Conservation (phyloP, 2,113 vertebrate genomes). For the Tonatia bakeri region DNA sequence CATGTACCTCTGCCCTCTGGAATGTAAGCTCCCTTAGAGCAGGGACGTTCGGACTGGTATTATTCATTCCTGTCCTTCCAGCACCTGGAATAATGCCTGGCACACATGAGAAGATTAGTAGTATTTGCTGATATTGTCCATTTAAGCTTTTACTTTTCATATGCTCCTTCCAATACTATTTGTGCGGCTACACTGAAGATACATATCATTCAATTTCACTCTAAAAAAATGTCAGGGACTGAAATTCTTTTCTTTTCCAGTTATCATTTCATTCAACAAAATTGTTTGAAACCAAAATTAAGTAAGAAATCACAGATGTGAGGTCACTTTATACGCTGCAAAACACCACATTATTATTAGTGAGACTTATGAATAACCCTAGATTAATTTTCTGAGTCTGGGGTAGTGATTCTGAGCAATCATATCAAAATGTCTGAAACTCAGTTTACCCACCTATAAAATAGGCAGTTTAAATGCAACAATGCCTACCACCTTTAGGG, state of each 20-base stretch:
- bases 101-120: not conserved
- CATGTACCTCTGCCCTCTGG: not conserved
- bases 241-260: not conserved
- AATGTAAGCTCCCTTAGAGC: not conserved
- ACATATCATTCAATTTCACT: not conserved
- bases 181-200: not conserved
- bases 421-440: not conserved
- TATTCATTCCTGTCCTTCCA: not conserved
- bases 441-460: not conserved
- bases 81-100: not conserved
- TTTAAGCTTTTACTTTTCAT: not conserved
- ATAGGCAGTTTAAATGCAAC: not conserved
- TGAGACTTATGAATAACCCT: not conserved
- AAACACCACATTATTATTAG: not conserved
- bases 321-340: not conserved
- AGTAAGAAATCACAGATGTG: not conserved
- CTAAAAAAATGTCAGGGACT: not conserved
- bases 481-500: not conserved
- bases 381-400: not conserved
- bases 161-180: not conserved
- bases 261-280: not conserved
- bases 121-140: not conserved
- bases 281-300: not conserved
- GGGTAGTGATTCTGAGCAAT: not conserved
- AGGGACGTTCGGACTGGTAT: not conserved